A percentile compares a stretch with the other conserved stretches of the same genome.
Evolutionary conservation across 2,888 invertebrate species (phyloP).

Genomic region (Neelides folsomi): DNA sequence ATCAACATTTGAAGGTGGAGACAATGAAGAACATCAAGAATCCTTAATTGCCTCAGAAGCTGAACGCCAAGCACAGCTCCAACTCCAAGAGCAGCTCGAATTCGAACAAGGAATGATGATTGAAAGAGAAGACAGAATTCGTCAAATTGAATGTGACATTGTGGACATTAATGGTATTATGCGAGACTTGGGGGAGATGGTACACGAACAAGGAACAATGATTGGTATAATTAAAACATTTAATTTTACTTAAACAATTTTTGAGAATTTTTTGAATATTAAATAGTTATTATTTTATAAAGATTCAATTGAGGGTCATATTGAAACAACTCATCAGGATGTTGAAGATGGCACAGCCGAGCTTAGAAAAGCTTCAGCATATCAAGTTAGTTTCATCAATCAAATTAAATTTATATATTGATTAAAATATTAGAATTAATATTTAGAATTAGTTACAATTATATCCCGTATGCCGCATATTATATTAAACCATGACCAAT

Average conservation of each 20-base stretch:
- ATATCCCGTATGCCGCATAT: too few relatives aligned
- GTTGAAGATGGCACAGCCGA: constrained; percentile 68
- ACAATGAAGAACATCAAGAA: constrained; percentile 38
- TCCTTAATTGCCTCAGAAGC: constrained; percentile 34
- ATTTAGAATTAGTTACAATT: too few relatives aligned
- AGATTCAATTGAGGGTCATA: constrained; percentile 72
- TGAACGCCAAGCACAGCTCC: constrained; percentile 34
- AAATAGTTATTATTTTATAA: constrained; percentile 33
- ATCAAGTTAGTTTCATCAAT: constrained; percentile 55
- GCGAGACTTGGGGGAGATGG: constrained; percentile 56
- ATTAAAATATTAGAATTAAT: constrained; percentile 3
- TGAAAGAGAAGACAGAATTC: constrained; percentile 66
- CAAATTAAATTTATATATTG: background rate
- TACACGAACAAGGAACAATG: constrained; percentile 55
- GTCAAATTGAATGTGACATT: constrained; percentile 65
- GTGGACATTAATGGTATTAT: constrained; percentile 73
- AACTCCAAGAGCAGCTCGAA: constrained; percentile 47
- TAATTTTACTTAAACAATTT: background rate
- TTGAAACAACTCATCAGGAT: constrained; percentile 58
- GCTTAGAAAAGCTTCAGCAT: constrained; percentile 63
- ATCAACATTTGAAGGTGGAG: constrained; percentile 10
- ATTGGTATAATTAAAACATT: constrained; percentile 47
- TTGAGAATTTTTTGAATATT: background rate
- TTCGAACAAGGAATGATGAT: constrained; percentile 66
- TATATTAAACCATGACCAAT: too few relatives aligned